phyloP scores from a whole-genome alignment of 2,797 vertebrate genomes.

The Orestias chungarensis region DNA sequence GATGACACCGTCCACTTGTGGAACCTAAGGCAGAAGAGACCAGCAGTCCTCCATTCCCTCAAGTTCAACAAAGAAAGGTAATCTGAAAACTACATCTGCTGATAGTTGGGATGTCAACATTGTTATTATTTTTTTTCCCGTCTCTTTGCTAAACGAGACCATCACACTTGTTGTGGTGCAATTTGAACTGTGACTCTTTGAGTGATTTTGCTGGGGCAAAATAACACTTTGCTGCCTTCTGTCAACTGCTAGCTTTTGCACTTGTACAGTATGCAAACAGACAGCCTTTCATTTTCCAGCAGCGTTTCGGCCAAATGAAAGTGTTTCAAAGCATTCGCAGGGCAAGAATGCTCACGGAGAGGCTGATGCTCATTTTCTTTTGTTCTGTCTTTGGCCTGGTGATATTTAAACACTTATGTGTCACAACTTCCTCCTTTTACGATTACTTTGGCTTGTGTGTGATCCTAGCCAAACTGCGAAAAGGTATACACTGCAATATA shows the following conservation, averaged over 20 bases:
- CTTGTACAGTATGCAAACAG: slow-evolving; percentile 54
- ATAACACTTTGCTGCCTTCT: slow-evolving; percentile 50
- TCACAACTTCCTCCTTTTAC: slow-evolving; percentile 50
- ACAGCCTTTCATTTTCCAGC: slow-evolving; percentile 46
- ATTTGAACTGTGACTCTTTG: slow-evolving; percentile 31
- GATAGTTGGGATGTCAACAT: neutral
- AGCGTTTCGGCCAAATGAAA: slow-evolving; percentile 29
- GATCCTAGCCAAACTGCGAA: slow-evolving; percentile 41
- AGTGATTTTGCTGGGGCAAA: slow-evolving; percentile 28
- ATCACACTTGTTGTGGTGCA: slow-evolving; percentile 40
- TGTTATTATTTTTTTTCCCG: neutral
- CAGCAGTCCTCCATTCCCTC: slow-evolving; percentile 95
- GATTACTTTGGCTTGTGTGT: slow-evolving; percentile 59
- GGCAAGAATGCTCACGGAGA: slow-evolving; percentile 37
- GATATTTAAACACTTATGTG: slow-evolving; percentile 43
- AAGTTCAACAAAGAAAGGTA: slow-evolving; percentile 98
- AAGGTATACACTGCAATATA: slow-evolving; percentile 17
- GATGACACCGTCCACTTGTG: slow-evolving; percentile 96
- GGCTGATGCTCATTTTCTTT: slow-evolving; percentile 14
- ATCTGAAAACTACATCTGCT: slow-evolving; percentile 33
- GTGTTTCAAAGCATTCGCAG: slow-evolving; percentile 45
- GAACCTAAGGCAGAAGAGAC: slow-evolving; percentile 98
- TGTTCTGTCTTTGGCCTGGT: slow-evolving; percentile 14
- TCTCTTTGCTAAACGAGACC: slow-evolving; percentile 19
- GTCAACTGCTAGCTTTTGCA: slow-evolving; percentile 48